phyloP scores from a whole-genome alignment of 2,113 vertebrate genomes.

The Hymenochirus boettgeri region DNA sequence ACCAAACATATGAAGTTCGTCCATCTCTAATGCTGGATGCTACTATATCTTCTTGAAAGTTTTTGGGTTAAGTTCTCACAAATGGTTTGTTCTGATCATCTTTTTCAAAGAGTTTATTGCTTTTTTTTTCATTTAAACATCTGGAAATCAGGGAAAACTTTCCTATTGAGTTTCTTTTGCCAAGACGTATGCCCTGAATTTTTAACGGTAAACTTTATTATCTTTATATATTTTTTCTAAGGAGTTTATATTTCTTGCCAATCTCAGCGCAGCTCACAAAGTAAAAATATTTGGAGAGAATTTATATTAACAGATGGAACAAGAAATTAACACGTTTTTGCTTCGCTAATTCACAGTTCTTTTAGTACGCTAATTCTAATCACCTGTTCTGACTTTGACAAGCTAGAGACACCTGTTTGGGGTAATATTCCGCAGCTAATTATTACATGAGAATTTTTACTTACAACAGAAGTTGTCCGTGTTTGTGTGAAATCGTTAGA shows the following conservation, averaged over 20 bases:
- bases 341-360: conserved; percentile 92
- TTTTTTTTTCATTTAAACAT: background rate
- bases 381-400: conserved; percentile 91
- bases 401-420: conserved; percentile 98
- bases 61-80: too few species aligned
- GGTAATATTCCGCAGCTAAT: conserved; percentile 93
- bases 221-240: conserved; percentile 55
- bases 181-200: conserved; percentile 81
- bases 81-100: background rate
- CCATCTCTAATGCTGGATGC: too few species aligned
- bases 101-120: background rate
- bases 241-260: conserved; percentile 83
- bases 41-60: too few species aligned
- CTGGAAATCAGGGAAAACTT: conserved; percentile 51
- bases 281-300: conserved; percentile 96
- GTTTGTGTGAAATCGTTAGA: conserved; percentile 83
- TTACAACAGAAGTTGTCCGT: conserved; percentile 75
- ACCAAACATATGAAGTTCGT: too few species aligned
- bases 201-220: conserved; percentile 78
- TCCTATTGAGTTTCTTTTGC: conserved; percentile 74
- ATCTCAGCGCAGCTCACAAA: conserved; percentile 82
- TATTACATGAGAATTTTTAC: conserved; percentile 93
- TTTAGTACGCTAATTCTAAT: conserved; percentile 89
- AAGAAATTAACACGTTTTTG: conserved; percentile 98
- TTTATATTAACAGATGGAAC: conserved; percentile 99